phyloP scores from a whole-genome alignment of 1,140 invertebrate species.

The Drosophila funebris region DNA sequence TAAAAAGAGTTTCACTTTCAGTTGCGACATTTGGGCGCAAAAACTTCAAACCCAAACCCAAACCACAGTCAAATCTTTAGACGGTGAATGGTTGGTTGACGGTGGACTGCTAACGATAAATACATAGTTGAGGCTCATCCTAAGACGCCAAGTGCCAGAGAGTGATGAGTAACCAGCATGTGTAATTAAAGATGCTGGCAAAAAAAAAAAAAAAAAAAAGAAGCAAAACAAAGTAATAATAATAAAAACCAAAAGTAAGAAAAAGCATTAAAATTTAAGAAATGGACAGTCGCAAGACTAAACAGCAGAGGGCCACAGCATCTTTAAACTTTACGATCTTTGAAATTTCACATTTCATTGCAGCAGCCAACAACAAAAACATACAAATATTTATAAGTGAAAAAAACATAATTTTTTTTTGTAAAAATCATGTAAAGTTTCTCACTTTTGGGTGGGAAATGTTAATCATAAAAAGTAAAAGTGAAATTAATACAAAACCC shows the following conservation, averaged over 20 bases:
- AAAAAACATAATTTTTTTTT: constrained; percentile 17
- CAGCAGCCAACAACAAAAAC: constrained; percentile 33
- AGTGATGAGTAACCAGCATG: constrained; percentile 55
- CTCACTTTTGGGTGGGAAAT: constrained; percentile 79
- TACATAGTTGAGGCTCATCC: neutral
- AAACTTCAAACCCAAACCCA: neutral
- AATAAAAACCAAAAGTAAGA: constrained; percentile 5
- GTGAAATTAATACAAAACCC: constrained; percentile 70
- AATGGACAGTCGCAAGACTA: constrained; percentile 11
- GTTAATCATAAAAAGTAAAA: constrained; percentile 80
- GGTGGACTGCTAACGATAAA: no score
- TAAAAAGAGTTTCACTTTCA: constrained; percentile 78
- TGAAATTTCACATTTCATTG: constrained; percentile 78
- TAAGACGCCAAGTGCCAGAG: constrained; percentile 27
- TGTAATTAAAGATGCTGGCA: constrained; percentile 69
- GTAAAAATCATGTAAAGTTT: constrained; percentile 69
- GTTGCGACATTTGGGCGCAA: constrained; percentile 60
- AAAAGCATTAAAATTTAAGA: constrained; percentile 42
- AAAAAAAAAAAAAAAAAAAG: constrained; percentile 51
- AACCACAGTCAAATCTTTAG: neutral
- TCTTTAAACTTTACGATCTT: constrained; percentile 73
- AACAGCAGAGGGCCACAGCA: constrained; percentile 28
- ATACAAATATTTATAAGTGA: constrained; percentile 62
- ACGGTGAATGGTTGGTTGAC: neutral
- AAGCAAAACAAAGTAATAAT: constrained; percentile 40